Percentiles rank a stretch among this genome's conserved stretches.
Evolutionary conservation across 2,113 vertebrate genomes (phyloP).

Genomic region (Phylloscopus trochiloides): DNA sequence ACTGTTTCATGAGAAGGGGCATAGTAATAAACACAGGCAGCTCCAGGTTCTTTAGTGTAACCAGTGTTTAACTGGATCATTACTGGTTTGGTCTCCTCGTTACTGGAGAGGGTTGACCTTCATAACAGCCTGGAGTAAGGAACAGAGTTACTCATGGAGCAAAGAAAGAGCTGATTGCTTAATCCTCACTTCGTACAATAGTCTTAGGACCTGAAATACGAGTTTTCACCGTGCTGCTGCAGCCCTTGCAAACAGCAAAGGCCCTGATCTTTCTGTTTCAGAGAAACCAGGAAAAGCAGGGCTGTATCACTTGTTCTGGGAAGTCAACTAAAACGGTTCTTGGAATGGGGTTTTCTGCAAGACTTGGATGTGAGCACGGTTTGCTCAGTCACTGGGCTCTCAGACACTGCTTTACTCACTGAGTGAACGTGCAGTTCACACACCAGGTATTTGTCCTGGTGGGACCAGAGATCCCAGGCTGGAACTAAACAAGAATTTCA

Average conservation of each 20-base stretch:
- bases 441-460: neutral
- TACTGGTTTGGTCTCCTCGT: neutral
- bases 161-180: neutral
- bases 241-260: neutral
- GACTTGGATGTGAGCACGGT: neutral
- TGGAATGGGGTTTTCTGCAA: neutral
- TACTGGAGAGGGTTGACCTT: neutral
- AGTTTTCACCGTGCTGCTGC: neutral
- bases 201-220: constrained; percentile 51
- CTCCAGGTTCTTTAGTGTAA: neutral
- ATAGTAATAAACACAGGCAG: neutral
- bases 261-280: neutral
- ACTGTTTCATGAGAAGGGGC: neutral
- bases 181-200: neutral
- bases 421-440: neutral
- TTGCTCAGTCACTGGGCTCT: neutral
- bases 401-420: neutral
- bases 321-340: neutral
- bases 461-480: neutral
- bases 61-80: neutral
- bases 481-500: neutral
- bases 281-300: neutral
- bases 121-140: neutral
- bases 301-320: neutral
- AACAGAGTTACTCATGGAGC: neutral